These are phyloP conservation scores for Acyrthosiphon pisum DNA, from an alignment of 1,140 invertebrate genomes.

Conservation along the genomic window DNA sequence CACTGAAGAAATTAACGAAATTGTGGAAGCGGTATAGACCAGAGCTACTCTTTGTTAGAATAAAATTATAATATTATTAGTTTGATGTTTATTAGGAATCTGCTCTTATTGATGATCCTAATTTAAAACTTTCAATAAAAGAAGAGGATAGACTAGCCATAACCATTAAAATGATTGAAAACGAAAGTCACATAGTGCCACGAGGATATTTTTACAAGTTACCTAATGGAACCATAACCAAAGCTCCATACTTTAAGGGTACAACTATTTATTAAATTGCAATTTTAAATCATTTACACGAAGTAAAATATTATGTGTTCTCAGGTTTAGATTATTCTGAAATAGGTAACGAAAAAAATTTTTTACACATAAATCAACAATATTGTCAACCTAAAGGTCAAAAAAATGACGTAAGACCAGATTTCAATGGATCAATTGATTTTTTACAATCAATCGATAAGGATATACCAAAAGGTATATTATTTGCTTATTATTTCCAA, in stretches of 20 bases:
- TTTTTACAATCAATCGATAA: conserved; percentile 35
- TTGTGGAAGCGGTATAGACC: neutral
- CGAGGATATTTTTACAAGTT: conserved; percentile 38
- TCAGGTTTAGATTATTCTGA: conserved; percentile 40
- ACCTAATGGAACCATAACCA: neutral
- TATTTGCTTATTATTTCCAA: neutral
- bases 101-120: rapidly evolving
- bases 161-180: conserved; percentile 40
- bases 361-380: neutral
- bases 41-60: neutral
- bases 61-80: neutral
- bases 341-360: neutral
- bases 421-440: conserved; percentile 32
- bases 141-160: conserved; percentile 39
- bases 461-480: conserved; percentile 38
- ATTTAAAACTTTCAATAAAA: neutral
- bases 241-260: conserved; percentile 51
- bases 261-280: neutral
- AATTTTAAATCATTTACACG: neutral
- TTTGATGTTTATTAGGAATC: conserved; percentile 12
- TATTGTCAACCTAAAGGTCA: neutral
- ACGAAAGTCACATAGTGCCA: conserved; percentile 42
- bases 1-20: neutral
- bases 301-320: neutral
- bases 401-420: neutral